Conservation (phyloP, 2,888 invertebrate species). For the Meteorus colon region DNA sequence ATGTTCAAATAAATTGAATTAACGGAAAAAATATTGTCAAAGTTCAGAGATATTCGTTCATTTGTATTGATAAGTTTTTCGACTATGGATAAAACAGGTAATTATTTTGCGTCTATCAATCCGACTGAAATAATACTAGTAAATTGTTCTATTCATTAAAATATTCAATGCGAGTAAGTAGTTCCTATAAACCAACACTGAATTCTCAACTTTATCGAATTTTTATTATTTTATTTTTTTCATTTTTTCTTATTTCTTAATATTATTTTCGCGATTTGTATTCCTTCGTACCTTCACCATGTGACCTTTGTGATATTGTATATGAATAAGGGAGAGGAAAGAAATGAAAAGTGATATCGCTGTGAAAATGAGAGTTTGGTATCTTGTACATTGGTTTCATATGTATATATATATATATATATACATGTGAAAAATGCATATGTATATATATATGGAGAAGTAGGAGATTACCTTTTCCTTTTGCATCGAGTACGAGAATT, state of each 20-base stretch:
- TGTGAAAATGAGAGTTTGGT: constrained; percentile 32
- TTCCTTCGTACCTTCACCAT: not conserved
- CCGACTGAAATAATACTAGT: too few species aligned
- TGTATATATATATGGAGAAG: not conserved
- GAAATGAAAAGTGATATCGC: not conserved
- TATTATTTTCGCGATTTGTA: not conserved
- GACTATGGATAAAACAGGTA: too few species aligned
- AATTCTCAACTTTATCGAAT: not conserved
- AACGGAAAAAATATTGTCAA: too few species aligned
- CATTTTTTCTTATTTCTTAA: not conserved
- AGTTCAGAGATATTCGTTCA: too few species aligned
- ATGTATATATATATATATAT: not conserved
- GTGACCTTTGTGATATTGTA: not conserved
- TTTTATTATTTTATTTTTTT: not conserved
- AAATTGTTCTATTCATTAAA: too few species aligned
- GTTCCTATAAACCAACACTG: not conserved
- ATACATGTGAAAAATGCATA: not conserved
- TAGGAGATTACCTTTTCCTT: not conserved
- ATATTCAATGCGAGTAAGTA: not conserved
- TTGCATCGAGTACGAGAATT: not conserved
- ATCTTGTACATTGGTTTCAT: not conserved
- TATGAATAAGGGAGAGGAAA: not conserved
- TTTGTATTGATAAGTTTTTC: too few species aligned
- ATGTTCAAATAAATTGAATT: too few species aligned
- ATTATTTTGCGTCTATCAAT: too few species aligned